phyloP scores from a whole-genome alignment of 64 coral and sea anemone genomes.

The Pocillopora damicornis region DNA sequence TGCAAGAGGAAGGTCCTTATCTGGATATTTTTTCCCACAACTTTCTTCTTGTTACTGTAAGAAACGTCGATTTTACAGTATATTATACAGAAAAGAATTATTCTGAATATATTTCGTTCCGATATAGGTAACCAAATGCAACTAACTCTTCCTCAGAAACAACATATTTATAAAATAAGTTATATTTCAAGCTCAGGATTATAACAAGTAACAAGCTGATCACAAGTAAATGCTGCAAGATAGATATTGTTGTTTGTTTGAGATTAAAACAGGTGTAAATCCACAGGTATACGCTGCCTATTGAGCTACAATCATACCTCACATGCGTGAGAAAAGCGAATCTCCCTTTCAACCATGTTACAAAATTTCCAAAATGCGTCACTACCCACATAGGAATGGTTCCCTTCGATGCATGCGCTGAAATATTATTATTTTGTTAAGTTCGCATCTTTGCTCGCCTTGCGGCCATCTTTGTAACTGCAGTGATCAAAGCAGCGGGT shows the following conservation, averaged over 20 bases:
- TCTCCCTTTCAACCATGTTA: conserved; percentile 79
- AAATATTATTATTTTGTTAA: background rate
- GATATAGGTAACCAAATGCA: no score
- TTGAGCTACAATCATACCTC: conserved; percentile 42
- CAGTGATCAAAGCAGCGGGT: background rate
- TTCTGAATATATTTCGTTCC: no score
- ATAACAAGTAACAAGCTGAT: background rate
- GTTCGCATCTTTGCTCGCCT: background rate
- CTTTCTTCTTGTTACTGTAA: no score
- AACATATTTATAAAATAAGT: background rate
- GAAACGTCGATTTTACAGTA: no score
- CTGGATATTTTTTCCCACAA: no score
- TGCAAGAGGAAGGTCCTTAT: no score
- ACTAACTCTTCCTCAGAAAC: no score
- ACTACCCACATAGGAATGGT: conserved; percentile 56
- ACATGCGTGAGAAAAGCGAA: conserved; percentile 43
- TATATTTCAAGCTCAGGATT: background rate
- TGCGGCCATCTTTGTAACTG: conserved; percentile 12
- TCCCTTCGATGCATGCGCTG: background rate
- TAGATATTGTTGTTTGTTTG: background rate
- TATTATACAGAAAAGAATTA: no score
- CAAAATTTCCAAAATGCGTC: conserved; percentile 47
- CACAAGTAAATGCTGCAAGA: no score
- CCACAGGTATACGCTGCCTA: no score
- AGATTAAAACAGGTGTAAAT: no score